Conservation (phyloP, 2,888 invertebrate species). For the Napeogenes inachia region DNA sequence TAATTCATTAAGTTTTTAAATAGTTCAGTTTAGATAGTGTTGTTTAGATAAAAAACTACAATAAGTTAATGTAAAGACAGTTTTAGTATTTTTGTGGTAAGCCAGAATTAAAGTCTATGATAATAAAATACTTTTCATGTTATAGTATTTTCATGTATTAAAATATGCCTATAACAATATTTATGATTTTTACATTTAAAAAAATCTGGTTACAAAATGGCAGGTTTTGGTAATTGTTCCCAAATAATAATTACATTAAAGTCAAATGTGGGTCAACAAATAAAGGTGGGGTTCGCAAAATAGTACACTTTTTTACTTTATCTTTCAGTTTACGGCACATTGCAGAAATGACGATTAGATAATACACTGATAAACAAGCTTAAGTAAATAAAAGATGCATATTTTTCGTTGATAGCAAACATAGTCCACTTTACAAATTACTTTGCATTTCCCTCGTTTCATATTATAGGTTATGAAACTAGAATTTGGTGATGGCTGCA, state of each 20-base stretch:
- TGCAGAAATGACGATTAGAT: conserved; percentile 74
- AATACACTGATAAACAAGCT: conserved; percentile 58
- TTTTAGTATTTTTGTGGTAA: too few relatives aligned
- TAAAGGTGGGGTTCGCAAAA: conserved; percentile 71
- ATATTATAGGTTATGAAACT: too few relatives aligned
- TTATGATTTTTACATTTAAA: conserved; percentile 4
- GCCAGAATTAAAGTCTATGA: too few relatives aligned
- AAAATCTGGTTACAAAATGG: neutral
- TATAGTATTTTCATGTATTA: too few relatives aligned
- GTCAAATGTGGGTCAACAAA: conserved; percentile 67
- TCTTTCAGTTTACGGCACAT: conserved; percentile 53
- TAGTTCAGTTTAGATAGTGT: too few relatives aligned
- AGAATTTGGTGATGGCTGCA: too few relatives aligned
- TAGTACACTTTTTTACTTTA: conserved; percentile 53
- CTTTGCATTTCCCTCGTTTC: conserved; percentile 42
- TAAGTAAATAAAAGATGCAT: conserved; percentile 72
- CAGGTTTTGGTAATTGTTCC: conserved; percentile 13
- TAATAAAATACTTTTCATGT: too few relatives aligned
- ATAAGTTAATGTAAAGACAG: too few relatives aligned
- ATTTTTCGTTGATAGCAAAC: conserved; percentile 54
- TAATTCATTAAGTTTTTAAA: too few relatives aligned
- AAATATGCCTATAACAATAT: neutral
- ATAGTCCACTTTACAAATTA: conserved; percentile 16
- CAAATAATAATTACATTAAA: conserved; percentile 53
- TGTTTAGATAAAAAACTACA: too few relatives aligned